Base-by-base conservation (phyloP, 2,113 vertebrate genomes). In the Regulus satrapa region DNA sequence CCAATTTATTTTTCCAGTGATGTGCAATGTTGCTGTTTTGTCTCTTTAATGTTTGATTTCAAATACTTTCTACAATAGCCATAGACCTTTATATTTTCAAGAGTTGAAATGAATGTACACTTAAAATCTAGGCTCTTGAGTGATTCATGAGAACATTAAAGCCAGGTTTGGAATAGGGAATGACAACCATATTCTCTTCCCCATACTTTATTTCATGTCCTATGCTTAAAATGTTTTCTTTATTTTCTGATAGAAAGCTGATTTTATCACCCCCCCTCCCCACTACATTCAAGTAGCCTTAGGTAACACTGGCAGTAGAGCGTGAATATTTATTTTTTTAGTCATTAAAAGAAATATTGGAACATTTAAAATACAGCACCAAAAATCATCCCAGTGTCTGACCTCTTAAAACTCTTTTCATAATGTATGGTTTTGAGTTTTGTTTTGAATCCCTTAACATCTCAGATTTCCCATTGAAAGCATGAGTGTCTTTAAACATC, bases 261-360 rank as follows among this genome's bases (percentile, higher is more conserved):
- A 40, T 49, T 90, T 92, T 85, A 24, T 32, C 4, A 8, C 1
- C 28, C 5, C 2, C 7, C 1, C 28, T 5, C 2, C 8, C 36
- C 6, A 8, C 17, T 77, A 38, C 43, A 29, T 76, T 85, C 32
- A 85, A 82, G 63, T 95, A 95, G 69, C 73, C n/a, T 88, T 91
- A 85, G 67, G 52, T 81, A 89, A 52, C 34, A 64, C 58, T 88
- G 94, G 41, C 78, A 85, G 75, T 89, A 89, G 38, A 87, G 43
- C 64, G 73, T n/a, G 62, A 69, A 63, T 96, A 85, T 95, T 96
- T 96, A 86, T 94, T 97, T 96, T 95, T 96, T 94, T 94, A 92
- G 89, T 88, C 3, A 69, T 78, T 69, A 46, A 93, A 88, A 94
- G 28, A 76, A 48, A 79, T 88, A 78, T 17, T 54, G 71, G 80